Evolutionary conservation across 2,113 vertebrate species (phyloP), one percentile per base, ranked within the genome.

Genomic region (Mormoops blainvillei): DNA sequence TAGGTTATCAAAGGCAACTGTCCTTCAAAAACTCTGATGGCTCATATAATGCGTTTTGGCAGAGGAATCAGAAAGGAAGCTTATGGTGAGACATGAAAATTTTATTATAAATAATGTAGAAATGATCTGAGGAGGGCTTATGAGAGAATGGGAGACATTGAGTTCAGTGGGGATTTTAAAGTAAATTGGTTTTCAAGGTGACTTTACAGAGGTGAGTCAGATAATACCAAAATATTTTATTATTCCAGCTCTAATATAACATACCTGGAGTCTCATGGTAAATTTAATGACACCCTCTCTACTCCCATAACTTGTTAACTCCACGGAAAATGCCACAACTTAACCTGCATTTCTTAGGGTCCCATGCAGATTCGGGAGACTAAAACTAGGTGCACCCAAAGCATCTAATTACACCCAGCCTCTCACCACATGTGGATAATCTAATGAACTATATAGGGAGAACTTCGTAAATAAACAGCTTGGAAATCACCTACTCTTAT

Each of bases 1-100:
- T 91, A 99, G 99, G 99, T 11, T 99, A 99, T 97, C 99, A 99
- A 98, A 98, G 98, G 86, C 98, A 99, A 78, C 98, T 99, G 1
- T 98, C 82, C 7, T 99, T 99, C 98, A 99, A 99, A 96, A 99
- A 99, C n/a, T 1, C 0, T 0, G 99, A 99, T 81, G 99, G 99
- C 22, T 99, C 99, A 78, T 99, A 99, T 97, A 99, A 98, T 33
- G 98, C 99, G 13, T 99, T 99, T 89, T 99, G 99, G 33, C 98
- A 41, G n/a, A 96, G 0, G 0, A 98, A 99, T 50, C 7, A 33
- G 0, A 98, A 99, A 94, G 99, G 99, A 67, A 99, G 98, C 92
- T 98, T 99, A 76, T 99, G 99, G 99, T 99, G 82, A 98, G 99
- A 97, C 67, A 65, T 16, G 4, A 43, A 48, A 63, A 8, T 36